phyloP scores from a whole-genome alignment of 37 sponge, comb jelly and placozoan genomes.

The Crambe crambe region DNA sequence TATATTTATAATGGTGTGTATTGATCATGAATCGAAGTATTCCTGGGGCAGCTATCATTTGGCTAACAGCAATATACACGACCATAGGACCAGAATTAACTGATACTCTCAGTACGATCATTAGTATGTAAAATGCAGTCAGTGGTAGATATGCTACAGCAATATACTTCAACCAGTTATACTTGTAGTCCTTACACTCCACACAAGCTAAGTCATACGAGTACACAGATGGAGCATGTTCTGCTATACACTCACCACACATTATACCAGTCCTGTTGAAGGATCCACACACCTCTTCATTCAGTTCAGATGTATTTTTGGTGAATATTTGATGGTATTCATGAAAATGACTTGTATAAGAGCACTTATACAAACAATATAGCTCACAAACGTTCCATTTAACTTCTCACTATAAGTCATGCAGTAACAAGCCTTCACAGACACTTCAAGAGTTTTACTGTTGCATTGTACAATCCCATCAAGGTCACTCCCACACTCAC shows the following conservation, averaged over 20 bases:
- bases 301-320: not conserved
- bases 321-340: not conserved
- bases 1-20: too few relatives aligned
- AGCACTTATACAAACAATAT: not conserved
- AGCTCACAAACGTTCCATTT: slow-evolving; percentile 2
- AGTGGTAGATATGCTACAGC: not conserved
- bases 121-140: slow-evolving; percentile 34
- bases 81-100: not conserved
- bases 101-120: slow-evolving; percentile 50
- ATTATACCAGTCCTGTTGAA: slow-evolving; percentile 9
- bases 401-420: not conserved
- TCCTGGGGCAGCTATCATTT: slow-evolving; percentile 1
- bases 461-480: not conserved
- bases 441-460: not conserved
- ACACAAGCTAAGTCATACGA: slow-evolving; percentile 27
- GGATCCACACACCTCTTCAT: not conserved
- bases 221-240: slow-evolving; percentile 34
- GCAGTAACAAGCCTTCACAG: not conserved
- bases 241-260: slow-evolving; percentile 38
- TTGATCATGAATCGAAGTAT: not conserved
- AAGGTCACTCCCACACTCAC: not conserved
- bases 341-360: not conserved
- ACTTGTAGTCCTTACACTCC: not conserved
- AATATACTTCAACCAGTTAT: slow-evolving; percentile 17
- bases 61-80: not conserved